These are phyloP conservation scores for Leistus spinibarbis DNA, from an alignment of 2,888 invertebrate genomes.

Conservation along the genomic window DNA sequence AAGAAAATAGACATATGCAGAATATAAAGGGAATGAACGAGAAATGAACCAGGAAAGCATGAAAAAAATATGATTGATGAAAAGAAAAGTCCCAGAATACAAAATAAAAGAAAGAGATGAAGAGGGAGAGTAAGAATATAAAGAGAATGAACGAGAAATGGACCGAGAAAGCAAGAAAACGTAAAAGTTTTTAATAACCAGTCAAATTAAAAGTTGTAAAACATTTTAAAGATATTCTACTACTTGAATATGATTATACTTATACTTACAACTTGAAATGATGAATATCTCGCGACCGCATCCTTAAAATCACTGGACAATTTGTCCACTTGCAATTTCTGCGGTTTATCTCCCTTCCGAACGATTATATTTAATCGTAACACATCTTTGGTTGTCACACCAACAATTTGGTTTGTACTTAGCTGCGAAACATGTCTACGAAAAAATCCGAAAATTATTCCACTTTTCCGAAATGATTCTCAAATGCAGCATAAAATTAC, in stretches of 20 bases:
- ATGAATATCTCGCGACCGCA: conserved; percentile 76
- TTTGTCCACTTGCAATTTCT: conserved; percentile 83
- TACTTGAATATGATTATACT: not conserved
- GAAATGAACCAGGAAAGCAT: too few relatives aligned
- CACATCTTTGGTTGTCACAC: conserved; percentile 75
- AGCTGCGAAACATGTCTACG: conserved; percentile 75
- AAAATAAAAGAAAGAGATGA: too few relatives aligned
- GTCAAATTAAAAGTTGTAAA: too few relatives aligned
- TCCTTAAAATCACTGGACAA: conserved; percentile 83
- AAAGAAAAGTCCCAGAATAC: too few relatives aligned
- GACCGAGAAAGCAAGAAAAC: too few relatives aligned
- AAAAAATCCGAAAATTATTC: conserved; percentile 35
- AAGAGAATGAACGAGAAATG: too few relatives aligned
- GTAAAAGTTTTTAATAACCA: too few relatives aligned
- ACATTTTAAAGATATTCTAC: too few relatives aligned
- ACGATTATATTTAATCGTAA: conserved; percentile 73
- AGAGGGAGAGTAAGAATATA: too few relatives aligned
- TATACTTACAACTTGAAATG: conserved; percentile 75
- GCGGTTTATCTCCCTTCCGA: conserved; percentile 75
- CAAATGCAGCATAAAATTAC: conserved; percentile 56
- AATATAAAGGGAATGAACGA: too few relatives aligned
- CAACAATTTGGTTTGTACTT: conserved; percentile 75
- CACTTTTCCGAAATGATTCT: conserved; percentile 21
- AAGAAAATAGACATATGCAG: too few relatives aligned
- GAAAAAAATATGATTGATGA: too few relatives aligned